Evolutionary conservation across 2,888 invertebrate species (phyloP), one percentile per base, ranked within the genome.

Genomic region (Metallyticus violacea): DNA sequence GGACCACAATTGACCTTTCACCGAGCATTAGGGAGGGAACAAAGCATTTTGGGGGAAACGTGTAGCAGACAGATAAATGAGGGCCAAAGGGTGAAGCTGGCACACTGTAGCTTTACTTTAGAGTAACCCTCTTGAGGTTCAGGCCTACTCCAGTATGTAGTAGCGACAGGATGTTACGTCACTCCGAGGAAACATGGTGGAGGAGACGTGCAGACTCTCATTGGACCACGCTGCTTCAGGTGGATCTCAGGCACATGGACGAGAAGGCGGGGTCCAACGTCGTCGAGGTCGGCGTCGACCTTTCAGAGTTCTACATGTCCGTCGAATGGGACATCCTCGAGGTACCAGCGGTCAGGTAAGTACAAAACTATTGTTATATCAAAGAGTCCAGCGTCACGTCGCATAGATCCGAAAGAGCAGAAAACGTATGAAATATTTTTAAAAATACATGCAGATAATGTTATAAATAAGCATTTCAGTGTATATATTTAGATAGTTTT

Each of bases 271-370:
- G 91, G 27, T 91, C 91, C 86, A 91, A 91, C 88, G 89, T 91
- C 29, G 91, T 92, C 29, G 89, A 91, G 25, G 89, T 90, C 76
- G 91, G 91, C 81, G 93, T 94, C 79, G 94, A 94, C 90, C 91
- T 94, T 85, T 91, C 92, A 86, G 93, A 93, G 89, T 94, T 94
- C 90, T 94, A 94, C 90, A 92, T 92, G 88, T 93, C 93, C 86
- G 93, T 94, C n/a, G 94, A 94, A 90, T 94, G 94, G 94, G 94
- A 94, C 90, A 93, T 94, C 87, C 90, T 94, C n/a, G 92, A 92
- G 85, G 94, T 93, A 27, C 92, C 91, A 25, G 91, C 91, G 25
- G 90, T 91, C 85, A 90, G 91, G 90, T 91, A 90, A 87, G 88
- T 78, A n/a, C n/a, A n/a, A n/a, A n/a, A n/a, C n/a, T n/a, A n/a